Conservation (phyloP, 2,113 vertebrate species). For the Gobius niger region DNA sequence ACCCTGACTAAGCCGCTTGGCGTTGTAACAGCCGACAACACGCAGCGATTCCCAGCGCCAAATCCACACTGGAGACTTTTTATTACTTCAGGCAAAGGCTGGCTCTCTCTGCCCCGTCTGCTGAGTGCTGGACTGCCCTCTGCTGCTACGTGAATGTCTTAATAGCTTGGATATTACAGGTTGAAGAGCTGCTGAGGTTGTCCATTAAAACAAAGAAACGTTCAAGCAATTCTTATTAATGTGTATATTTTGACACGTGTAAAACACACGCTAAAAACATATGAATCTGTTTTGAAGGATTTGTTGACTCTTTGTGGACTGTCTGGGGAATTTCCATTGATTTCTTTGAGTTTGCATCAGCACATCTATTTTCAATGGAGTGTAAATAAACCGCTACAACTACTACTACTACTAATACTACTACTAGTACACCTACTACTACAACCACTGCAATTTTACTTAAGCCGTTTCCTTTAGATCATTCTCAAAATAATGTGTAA, state of each 20-base stretch:
- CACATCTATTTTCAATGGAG: constrained; percentile 52
- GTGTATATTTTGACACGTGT: constrained; percentile 4
- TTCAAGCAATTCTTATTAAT: neutral
- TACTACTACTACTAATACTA: neutral
- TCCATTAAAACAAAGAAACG: constrained; percentile 35
- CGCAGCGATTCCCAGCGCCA: constrained; percentile 51
- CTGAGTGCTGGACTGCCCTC: constrained; percentile 6
- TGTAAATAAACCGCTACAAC: constrained; percentile 22
- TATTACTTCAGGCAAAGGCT: constrained; percentile 26
- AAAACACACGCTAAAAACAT: neutral
- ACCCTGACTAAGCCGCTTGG: constrained; percentile 54
- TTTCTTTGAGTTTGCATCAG: constrained; percentile 45
- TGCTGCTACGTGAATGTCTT: constrained; percentile 24
- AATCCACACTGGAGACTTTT: constrained; percentile 17
- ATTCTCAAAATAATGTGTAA: too few relatives aligned
- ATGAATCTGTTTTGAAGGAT: neutral
- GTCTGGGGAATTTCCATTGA: constrained; percentile 18
- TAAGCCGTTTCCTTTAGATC: too few relatives aligned
- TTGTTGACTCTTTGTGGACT: constrained; percentile 14
- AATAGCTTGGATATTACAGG: constrained; percentile 40
- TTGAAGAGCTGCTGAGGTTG: constrained; percentile 15
- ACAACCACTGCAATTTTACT: too few relatives aligned
- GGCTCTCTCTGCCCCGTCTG: constrained; percentile 6
- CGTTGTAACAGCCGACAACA: constrained; percentile 52
- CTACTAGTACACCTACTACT: neutral